Percentiles rank a stretch among this genome's conserved stretches.
Evolutionary conservation across 2,113 vertebrate species (phyloP).

Genomic region (Burhinus oedicnemus): DNA sequence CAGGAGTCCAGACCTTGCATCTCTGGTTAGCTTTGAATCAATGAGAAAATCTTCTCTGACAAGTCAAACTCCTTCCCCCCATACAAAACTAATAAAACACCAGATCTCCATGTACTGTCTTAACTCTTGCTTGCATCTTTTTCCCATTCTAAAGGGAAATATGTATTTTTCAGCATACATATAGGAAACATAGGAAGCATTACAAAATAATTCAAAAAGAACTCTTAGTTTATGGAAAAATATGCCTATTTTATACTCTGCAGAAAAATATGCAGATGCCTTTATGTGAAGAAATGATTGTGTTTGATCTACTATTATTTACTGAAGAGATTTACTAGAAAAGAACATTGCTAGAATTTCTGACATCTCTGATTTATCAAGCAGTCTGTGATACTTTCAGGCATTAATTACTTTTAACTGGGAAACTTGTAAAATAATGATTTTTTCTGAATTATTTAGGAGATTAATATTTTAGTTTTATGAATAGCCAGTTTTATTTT

Average conservation of each 20-base stretch:
- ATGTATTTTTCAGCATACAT: neutral
- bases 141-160: neutral
- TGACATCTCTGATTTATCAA: neutral
- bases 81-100: neutral
- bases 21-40: neutral
- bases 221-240: neutral
- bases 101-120: neutral
- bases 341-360: neutral
- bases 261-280: neutral
- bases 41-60: neutral
- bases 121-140: neutral
- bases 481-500: neutral
- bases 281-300: neutral
- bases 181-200: neutral
- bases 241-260: neutral
- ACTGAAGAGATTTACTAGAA: neutral
- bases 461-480: neutral
- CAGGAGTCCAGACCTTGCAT: neutral
- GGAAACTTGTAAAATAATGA: neutral
- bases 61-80: neutral
- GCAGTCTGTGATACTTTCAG: neutral
- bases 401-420: neutral
- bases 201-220: neutral
- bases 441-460: slow-evolving; percentile 23
- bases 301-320: neutral